A percentile compares a stretch with the other conserved stretches of the same genome.
Conservation (phyloP, 2,113 vertebrate genomes). For the Tonatia bakeri region DNA sequence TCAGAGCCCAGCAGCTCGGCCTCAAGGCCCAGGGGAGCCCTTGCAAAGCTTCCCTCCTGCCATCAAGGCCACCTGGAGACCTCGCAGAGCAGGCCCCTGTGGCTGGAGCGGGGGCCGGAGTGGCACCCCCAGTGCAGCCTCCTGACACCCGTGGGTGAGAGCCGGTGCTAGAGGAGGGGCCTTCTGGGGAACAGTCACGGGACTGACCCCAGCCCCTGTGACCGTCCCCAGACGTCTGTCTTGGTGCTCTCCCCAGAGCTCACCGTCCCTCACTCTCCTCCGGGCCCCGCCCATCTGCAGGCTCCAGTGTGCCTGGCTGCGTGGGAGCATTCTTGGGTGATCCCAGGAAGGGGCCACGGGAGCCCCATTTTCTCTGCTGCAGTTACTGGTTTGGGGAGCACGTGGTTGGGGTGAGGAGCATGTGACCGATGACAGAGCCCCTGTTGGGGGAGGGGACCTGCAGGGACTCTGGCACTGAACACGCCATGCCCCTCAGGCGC, state of each 20-base stretch:
- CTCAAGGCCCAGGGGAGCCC: background rate
- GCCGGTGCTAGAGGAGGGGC: background rate
- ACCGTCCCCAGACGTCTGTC: rapidly evolving
- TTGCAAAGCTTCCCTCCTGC: background rate
- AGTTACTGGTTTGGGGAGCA: background rate
- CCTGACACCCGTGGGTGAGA: no score
- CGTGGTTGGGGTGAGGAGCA: background rate
- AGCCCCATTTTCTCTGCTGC: no score
- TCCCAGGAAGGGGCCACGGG: background rate
- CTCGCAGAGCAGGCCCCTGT: background rate
- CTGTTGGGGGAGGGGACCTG: background rate
- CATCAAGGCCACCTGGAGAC: background rate
- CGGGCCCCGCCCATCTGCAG: background rate
- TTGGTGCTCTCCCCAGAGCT: background rate
- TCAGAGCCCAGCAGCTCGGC: background rate
- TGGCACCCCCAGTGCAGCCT: background rate
- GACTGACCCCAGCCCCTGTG: background rate
- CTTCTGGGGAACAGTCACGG: no score
- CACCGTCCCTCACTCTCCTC: rapidly evolving
- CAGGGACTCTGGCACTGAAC: background rate
- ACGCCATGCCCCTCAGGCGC: rapidly evolving
- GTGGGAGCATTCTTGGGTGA: no score
- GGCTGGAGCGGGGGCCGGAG: background rate
- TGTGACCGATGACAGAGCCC: rapidly evolving
- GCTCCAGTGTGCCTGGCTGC: background rate